Conservation (phyloP, 2,888 invertebrate genomes). For the Carcina quercana region DNA sequence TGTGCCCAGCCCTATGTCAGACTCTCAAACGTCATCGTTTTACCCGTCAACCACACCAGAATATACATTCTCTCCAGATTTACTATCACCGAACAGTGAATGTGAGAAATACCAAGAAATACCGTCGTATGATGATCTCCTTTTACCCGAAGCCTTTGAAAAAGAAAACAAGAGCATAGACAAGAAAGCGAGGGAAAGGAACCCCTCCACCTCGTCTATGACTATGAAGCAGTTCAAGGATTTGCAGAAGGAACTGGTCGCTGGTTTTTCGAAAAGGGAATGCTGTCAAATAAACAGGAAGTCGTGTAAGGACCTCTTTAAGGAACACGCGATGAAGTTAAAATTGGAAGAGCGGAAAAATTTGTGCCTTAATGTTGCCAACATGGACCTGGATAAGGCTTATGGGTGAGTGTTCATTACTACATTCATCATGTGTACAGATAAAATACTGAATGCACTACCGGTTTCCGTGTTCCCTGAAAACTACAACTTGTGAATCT, state of each 20-base stretch:
- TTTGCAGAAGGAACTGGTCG: constrained; percentile 46
- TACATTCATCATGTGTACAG: too few species aligned
- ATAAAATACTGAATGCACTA: too few species aligned
- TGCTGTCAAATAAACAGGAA: constrained; percentile 43
- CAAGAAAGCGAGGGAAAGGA: constrained; percentile 24
- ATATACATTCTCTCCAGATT: constrained; percentile 37
- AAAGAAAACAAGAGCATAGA: constrained; percentile 15
- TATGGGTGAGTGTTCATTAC: constrained; percentile 55
- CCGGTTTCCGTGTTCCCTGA: too few species aligned
- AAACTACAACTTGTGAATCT: too few species aligned
- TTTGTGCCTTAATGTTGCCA: constrained; percentile 40
- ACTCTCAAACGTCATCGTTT: constrained; percentile 30
- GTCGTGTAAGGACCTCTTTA: constrained; percentile 39
- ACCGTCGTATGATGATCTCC: constrained; percentile 25
- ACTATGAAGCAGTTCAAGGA: constrained; percentile 56
- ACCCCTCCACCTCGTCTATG: constrained; percentile 29
- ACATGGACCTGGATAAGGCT: constrained; percentile 38
- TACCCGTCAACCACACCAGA: constrained; percentile 34
- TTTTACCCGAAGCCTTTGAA: neutral
- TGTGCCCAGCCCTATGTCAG: constrained; percentile 42
- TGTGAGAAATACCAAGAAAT: constrained; percentile 52
- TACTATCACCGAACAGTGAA: constrained; percentile 43
- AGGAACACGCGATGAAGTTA: constrained; percentile 37
- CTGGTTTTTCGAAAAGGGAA: constrained; percentile 41
- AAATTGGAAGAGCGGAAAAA: constrained; percentile 31